phyloP scores from a whole-genome alignment of 2,113 vertebrate species.

The Elachura formosa region DNA sequence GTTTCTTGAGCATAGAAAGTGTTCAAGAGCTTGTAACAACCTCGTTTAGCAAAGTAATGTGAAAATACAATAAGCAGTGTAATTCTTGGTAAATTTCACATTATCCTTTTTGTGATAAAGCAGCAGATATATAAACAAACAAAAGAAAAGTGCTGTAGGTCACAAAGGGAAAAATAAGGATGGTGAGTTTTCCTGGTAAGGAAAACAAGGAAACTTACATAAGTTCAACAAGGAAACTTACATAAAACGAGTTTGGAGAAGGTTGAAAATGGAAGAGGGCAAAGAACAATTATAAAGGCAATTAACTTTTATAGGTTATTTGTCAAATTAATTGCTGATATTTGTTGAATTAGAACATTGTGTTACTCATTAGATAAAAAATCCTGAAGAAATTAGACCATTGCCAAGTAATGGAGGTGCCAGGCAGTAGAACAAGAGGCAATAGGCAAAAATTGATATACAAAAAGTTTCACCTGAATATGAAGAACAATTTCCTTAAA shows the following conservation, averaged over 20 bases:
- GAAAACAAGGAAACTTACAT: background rate
- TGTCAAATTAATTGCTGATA: background rate
- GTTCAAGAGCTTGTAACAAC: background rate
- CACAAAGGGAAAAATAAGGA: background rate
- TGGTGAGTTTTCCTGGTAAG: background rate
- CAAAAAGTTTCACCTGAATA: background rate
- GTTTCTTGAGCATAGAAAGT: background rate
- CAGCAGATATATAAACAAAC: background rate
- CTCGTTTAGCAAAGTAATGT: background rate
- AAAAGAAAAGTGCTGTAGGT: background rate
- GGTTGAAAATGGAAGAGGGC: background rate
- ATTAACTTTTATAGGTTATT: background rate
- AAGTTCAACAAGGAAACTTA: background rate
- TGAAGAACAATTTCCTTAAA: background rate
- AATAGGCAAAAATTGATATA: background rate
- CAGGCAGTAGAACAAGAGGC: background rate
- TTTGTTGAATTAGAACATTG: background rate
- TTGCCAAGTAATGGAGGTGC: background rate
- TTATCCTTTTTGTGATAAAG: background rate
- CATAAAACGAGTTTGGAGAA: background rate
- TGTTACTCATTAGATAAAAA: background rate
- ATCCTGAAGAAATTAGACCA: background rate
- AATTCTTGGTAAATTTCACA: background rate
- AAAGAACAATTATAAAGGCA: accelerated
- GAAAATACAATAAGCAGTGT: background rate